Base-by-base conservation (phyloP, 2,888 invertebrate genomes). In the Eristalinus sepulchralis region DNA sequence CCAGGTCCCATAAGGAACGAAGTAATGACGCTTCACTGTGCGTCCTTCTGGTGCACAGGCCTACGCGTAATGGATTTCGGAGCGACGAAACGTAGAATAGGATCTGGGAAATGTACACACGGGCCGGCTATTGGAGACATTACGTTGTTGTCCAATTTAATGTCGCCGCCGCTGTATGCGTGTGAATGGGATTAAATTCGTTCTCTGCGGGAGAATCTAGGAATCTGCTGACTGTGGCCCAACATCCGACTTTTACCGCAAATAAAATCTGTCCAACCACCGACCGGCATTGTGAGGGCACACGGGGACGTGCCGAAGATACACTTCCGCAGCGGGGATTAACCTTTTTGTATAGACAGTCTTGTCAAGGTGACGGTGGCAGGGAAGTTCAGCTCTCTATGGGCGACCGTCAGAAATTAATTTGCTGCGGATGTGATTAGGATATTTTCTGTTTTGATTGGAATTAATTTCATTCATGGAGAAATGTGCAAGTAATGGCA, bases 361-460 rank as follows among this genome's bases (percentile, higher is more conserved):
- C 47, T 47, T 9, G 47, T 24, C 57, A 24, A 47, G 47, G 10
- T 24, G 24, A 2, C 11, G 1, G 60, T 5, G 47, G 36, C 57
- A 6, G 60, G 31, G n/a, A 36, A 39, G 55, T 4, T 70, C 2
- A 34, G 36, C n/a, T n/a, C n/a, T n/a, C n/a, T 67, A 53, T 64
- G 64, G 39, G 53, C 66, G 82, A 68, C 68, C 55, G 57, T 73
- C 62, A 67, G 85, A 82, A 86, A 86, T 86, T 82, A 86, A 86
- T 86, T 86, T 86, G 82, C 78, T 78, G 73, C 85, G 85, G 85
- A 86, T 81, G 85, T 86, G 85, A 82, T 86, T 78, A 82, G 78
- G 82, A 64, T 78, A 73, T 82, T 79, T 77, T 84, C 80, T 84
- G 76, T 75, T 82, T 77, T 78, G 82, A 78, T 86, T 82, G 60